phyloP scores from a whole-genome alignment of 2,888 invertebrate genomes.

The Holacanthella duospinosa region DNA sequence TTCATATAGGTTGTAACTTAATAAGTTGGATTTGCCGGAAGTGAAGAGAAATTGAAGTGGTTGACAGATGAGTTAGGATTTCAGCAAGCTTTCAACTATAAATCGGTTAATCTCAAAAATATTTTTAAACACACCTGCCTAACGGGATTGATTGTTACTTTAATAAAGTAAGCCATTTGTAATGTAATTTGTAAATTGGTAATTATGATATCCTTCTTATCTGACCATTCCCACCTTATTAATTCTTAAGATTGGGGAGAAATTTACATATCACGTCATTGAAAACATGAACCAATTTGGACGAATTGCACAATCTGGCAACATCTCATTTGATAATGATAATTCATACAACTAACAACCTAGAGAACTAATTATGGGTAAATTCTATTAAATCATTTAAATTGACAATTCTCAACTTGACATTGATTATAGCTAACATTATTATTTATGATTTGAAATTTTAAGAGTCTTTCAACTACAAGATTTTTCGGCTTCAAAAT shows the following conservation, averaged over 20 bases:
- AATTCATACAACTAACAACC: slow-evolving; percentile 40
- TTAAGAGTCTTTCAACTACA: slow-evolving; percentile 48
- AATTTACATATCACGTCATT: slow-evolving; percentile 51
- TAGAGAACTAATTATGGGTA: slow-evolving; percentile 21
- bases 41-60: slow-evolving; percentile 61
- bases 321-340: slow-evolving; percentile 54
- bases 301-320: slow-evolving; percentile 55
- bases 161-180: slow-evolving; percentile 53
- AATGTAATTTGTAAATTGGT: no score
- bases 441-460: slow-evolving; percentile 19
- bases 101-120: slow-evolving; percentile 48
- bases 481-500: slow-evolving; percentile 49
- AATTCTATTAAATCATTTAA: not conserved
- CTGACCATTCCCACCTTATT: not conserved
- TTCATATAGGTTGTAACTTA: slow-evolving; percentile 51
- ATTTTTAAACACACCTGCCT: slow-evolving; percentile 53
- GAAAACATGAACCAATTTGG: slow-evolving; percentile 54
- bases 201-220: not conserved
- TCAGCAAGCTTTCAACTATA: slow-evolving; percentile 61
- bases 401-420: no score
- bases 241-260: slow-evolving; percentile 53
- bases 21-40: slow-evolving; percentile 63
- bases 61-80: slow-evolving; percentile 55
- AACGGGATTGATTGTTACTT: slow-evolving; percentile 64
- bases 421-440: not conserved